Conservation (phyloP, 1,140 invertebrate species). For the Acyrthosiphon pisum region DNA sequence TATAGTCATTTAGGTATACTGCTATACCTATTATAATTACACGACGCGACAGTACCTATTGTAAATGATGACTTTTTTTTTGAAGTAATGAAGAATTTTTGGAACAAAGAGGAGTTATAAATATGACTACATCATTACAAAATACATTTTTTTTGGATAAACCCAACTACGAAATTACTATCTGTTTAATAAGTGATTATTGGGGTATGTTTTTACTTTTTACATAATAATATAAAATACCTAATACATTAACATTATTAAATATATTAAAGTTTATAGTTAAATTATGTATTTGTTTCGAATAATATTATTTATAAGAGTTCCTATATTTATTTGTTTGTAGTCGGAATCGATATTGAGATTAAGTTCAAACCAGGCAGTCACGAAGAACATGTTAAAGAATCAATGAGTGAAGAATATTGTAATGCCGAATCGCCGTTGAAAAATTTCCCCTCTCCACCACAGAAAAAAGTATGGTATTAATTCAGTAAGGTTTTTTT, state of each 20-base stretch:
- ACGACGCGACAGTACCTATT: too few relatives aligned
- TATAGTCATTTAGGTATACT: too few relatives aligned
- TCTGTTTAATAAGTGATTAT: slow-evolving; percentile 56
- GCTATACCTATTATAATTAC: neutral
- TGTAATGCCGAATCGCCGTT: neutral
- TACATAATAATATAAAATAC: too few relatives aligned
- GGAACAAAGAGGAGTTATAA: neutral
- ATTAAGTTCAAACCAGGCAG: neutral
- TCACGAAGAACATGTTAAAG: slow-evolving; percentile 10
- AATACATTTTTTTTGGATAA: neutral
- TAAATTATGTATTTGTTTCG: neutral
- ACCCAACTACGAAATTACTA: slow-evolving; percentile 28
- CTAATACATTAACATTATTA: too few relatives aligned
- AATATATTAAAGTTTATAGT: neutral
- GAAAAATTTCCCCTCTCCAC: neutral
- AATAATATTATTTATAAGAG: neutral
- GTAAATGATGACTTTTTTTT: neutral
- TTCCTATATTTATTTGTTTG: neutral
- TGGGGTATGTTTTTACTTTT: slow-evolving; percentile 46
- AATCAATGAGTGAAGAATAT: slow-evolving; percentile 34
- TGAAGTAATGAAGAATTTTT: slow-evolving; percentile 39
- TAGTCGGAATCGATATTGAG: slow-evolving; percentile 47
- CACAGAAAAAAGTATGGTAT: neutral
- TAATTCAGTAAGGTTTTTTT: neutral
- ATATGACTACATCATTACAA: neutral